These are phyloP conservation scores for Perizoma affinitatum DNA, from an alignment of 2,888 invertebrate species.

Conservation along the genomic window DNA sequence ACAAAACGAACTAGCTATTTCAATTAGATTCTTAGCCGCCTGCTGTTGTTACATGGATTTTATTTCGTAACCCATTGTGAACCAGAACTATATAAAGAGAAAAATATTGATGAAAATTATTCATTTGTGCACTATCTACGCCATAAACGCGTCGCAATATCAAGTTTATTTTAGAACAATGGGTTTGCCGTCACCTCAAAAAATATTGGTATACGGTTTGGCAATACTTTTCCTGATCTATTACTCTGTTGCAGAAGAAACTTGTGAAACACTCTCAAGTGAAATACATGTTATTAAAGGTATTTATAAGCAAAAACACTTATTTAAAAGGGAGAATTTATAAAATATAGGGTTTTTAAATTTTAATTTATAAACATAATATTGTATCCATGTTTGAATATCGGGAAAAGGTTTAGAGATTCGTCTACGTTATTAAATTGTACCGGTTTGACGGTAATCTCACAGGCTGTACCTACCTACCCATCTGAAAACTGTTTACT, in stretches of 20 bases:
- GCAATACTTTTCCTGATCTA: slow-evolving; percentile 41
- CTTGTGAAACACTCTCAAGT: slow-evolving; percentile 93
- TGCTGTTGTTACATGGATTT: slow-evolving; percentile 40
- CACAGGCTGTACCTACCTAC: too few species aligned
- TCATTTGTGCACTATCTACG: slow-evolving; percentile 21
- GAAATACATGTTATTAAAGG: slow-evolving; percentile 95
- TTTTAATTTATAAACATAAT: too few species aligned
- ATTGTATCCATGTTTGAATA: too few species aligned
- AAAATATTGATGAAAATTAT: slow-evolving; percentile 8
- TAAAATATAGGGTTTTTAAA: too few species aligned
- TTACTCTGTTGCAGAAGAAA: slow-evolving; percentile 84
- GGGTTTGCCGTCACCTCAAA: slow-evolving; percentile 38
- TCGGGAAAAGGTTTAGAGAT: too few species aligned
- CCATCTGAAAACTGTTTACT: too few species aligned
- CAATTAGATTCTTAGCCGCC: slow-evolving; percentile 42
- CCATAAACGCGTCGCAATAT: background rate
- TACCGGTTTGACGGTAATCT: too few species aligned
- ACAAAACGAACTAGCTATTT: slow-evolving; percentile 34
- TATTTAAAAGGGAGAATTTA: background rate
- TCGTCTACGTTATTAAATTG: too few species aligned
- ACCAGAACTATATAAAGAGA: slow-evolving; percentile 26
- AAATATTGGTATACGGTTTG: slow-evolving; percentile 36
- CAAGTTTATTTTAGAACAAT: slow-evolving; percentile 16
- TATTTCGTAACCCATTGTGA: background rate
- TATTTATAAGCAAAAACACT: slow-evolving; percentile 50